phyloP scores from a whole-genome alignment of 2,797 vertebrate species.

The Orestias chungarensis region DNA sequence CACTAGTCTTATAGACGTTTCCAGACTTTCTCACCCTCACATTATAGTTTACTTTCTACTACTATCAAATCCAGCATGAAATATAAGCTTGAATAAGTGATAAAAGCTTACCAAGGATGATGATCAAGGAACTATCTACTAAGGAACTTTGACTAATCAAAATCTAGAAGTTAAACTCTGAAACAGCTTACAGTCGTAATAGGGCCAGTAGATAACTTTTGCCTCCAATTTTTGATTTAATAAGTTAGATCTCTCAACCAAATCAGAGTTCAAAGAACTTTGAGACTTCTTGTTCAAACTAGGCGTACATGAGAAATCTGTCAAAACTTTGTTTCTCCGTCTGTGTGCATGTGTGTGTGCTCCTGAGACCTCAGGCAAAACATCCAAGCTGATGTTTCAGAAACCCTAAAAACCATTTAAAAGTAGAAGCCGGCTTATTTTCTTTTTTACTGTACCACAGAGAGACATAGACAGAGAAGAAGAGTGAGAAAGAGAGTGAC shows the following conservation, averaged over 20 bases:
- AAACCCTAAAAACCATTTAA: slow-evolving; percentile 78
- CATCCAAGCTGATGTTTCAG: slow-evolving; percentile 76
- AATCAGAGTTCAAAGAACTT: slow-evolving; percentile 68
- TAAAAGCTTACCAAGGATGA: slow-evolving; percentile 8
- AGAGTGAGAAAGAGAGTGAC: slow-evolving; percentile 78
- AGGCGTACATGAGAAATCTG: slow-evolving; percentile 49
- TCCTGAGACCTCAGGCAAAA: slow-evolving; percentile 69
- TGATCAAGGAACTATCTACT: slow-evolving; percentile 19
- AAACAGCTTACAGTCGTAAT: slow-evolving; percentile 49
- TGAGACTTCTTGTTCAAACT: slow-evolving; percentile 44
- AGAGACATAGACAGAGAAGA: slow-evolving; percentile 53
- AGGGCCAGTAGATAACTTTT: slow-evolving; percentile 29
- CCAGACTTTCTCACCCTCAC: not conserved
- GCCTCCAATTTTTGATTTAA: slow-evolving; percentile 49
- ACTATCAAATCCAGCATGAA: slow-evolving; percentile 7
- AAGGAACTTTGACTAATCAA: slow-evolving; percentile 26
- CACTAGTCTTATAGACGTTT: not conserved
- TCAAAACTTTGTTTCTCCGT: slow-evolving; percentile 58
- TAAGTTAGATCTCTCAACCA: slow-evolving; percentile 45
- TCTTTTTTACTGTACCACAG: slow-evolving; percentile 73
- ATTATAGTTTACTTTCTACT: not conserved
- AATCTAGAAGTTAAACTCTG: slow-evolving; percentile 25
- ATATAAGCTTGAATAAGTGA: slow-evolving; percentile 6
- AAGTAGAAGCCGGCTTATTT: slow-evolving; percentile 76
- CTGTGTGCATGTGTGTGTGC: slow-evolving; percentile 16